Evolutionary conservation across 1,140 invertebrate species (phyloP), one percentile per base, ranked within the genome.

Genomic region (Pseudobourletiella spinata): DNA sequence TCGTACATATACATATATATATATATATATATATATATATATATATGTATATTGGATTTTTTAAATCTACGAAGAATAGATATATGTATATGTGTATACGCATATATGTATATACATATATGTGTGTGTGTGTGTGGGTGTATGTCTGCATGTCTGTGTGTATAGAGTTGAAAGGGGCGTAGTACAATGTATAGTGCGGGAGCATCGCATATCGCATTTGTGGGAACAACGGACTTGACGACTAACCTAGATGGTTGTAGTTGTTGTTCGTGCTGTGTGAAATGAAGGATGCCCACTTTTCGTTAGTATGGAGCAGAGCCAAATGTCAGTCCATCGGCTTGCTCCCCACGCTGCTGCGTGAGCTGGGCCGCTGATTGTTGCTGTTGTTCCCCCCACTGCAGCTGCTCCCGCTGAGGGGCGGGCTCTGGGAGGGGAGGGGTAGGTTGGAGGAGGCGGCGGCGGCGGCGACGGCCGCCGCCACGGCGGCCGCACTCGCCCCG

Each of bases 271-370:
- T 56, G 46, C 67, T n/a, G n/a, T n/a, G n/a, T n/a, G n/a, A 63
- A 65, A 70, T 66, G 55, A 65, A 65, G 46, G 68, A 70, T 64
- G 65, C 65, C 68, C 68, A 69, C 63, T 69, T 69, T 18, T 52
- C 50, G 50, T 52, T 52, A 25, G 64, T 66, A 30, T 69, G 68
- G 60, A 69, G 65, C 59, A 69, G 35, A 39, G 68, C 68, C 59
- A 69, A 65, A 67, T 70, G 68, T 70, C 68, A 70, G 63, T 70
- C 68, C 59, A 67, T 62, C 48, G 59, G 56, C 25, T 67, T 67
- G 24, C 64, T 63, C 2, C 67, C 64, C n/a, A 59, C 50, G 25
- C 60, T 61, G 52, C 61, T 66, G 24, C 68, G 55, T 8, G 68
- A 65, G 39, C 50, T 62, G 48, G 63, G 62, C 43, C 68, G 62